Conservation (phyloP, 2,797 vertebrate species). For the Pseudochaenichthys georgianus region DNA sequence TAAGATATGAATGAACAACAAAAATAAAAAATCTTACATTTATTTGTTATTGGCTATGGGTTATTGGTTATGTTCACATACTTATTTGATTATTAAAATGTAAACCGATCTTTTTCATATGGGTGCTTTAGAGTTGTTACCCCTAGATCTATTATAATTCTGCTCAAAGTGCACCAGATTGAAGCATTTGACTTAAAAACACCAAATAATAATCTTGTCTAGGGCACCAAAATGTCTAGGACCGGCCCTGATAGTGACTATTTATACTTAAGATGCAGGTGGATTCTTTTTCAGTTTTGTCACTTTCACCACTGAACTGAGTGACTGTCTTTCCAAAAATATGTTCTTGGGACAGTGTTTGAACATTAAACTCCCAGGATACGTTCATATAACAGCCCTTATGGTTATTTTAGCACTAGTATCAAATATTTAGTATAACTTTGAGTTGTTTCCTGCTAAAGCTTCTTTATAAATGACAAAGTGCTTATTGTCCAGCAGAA, state of each 20-base stretch:
- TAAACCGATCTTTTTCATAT: too few relatives aligned
- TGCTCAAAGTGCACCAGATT: too few relatives aligned
- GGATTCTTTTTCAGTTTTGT: conserved; percentile 6
- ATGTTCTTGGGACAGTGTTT: neutral
- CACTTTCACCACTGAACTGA: neutral
- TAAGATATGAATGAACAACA: too few relatives aligned
- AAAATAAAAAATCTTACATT: too few relatives aligned
- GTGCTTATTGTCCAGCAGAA: conserved; percentile 28
- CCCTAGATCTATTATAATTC: too few relatives aligned
- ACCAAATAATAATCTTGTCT: too few relatives aligned
- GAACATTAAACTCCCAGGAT: neutral
- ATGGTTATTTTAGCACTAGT: neutral
- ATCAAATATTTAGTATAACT: neutral
- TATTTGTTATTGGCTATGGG: too few relatives aligned
- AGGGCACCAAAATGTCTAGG: too few relatives aligned
- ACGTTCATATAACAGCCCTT: neutral
- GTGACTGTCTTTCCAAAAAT: conserved; percentile 23
- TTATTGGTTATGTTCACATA: too few relatives aligned
- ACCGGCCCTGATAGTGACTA: neutral
- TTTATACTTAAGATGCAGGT: conserved; percentile 11
- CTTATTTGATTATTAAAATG: too few relatives aligned
- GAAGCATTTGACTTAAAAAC: too few relatives aligned
- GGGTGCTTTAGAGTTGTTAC: too few relatives aligned
- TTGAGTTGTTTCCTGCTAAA: conserved; percentile 5
- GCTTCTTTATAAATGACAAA: conserved; percentile 14